Percentiles rank a stretch among this genome's conserved stretches.
Conservation (phyloP, 2,113 vertebrate species). For the Tetrax tetrax region DNA sequence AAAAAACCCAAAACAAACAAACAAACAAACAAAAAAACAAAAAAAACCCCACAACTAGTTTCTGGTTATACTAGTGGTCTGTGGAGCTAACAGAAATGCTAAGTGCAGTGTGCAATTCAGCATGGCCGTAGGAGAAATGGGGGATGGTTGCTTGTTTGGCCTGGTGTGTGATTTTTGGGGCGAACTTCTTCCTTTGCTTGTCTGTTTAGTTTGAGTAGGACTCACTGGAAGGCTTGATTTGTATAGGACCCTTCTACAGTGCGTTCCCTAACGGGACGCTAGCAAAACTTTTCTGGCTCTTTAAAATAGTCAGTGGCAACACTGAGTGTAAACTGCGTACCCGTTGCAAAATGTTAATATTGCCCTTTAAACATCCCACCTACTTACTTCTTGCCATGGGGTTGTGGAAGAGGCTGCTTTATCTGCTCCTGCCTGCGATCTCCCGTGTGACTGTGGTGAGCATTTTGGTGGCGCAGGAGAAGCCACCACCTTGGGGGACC, state of each 20-base stretch:
- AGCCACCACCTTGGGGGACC: background rate
- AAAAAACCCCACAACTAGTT: background rate
- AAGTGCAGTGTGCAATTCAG: background rate
- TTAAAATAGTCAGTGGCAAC: background rate
- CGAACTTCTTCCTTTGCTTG: background rate
- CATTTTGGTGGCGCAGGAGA: accelerated
- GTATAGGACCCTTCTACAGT: background rate
- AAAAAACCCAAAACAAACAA: too few species aligned
- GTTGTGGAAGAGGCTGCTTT: background rate
- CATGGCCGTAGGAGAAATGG: background rate
- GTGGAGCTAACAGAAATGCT: background rate
- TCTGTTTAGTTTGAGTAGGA: background rate
- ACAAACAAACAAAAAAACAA: too few species aligned
- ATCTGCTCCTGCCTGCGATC: background rate
- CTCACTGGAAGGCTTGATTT: background rate
- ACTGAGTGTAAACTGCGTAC: background rate
- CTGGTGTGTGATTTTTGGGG: accelerated
- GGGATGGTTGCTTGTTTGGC: background rate
- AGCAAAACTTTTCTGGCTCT: background rate
- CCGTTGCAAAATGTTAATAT: background rate
- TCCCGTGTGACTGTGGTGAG: accelerated
- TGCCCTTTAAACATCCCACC: background rate
- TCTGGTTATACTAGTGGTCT: background rate
- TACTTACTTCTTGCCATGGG: background rate
- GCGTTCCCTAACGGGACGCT: background rate